Conservation (phyloP, 2,113 vertebrate species). For the Hippopotamus amphibius region DNA sequence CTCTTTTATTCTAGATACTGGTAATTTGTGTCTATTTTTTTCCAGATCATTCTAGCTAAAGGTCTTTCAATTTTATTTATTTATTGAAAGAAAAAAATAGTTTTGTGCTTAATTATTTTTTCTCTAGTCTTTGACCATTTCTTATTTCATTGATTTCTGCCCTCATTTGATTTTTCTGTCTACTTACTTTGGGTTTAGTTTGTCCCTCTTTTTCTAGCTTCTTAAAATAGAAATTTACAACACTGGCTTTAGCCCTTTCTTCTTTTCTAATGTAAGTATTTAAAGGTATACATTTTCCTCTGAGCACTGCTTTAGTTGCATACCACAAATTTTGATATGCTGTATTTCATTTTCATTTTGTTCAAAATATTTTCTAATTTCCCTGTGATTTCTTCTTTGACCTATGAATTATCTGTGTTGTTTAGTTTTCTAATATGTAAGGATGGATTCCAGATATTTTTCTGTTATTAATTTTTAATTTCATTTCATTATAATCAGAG, state of each 20-base stretch:
- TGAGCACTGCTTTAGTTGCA: neutral
- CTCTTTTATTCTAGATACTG: neutral
- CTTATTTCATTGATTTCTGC: neutral
- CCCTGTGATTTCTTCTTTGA: neutral
- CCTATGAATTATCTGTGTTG: neutral
- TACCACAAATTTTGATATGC: neutral
- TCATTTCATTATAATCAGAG: neutral
- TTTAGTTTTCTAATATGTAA: neutral
- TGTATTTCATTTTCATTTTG: neutral
- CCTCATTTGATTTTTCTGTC: neutral
- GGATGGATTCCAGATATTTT: neutral
- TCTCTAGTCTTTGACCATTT: neutral
- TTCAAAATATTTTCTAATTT: constrained; percentile 4
- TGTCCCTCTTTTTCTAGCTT: neutral
- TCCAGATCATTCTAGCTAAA: neutral
- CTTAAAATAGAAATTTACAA: neutral
- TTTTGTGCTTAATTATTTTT: neutral
- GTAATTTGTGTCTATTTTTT: neutral
- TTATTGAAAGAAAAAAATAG: neutral
- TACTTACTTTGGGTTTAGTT: neutral
- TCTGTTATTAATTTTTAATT: neutral
- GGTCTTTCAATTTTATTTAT: neutral
- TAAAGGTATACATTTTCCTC: neutral
- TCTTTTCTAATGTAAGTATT: neutral
- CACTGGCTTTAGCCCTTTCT: neutral